Evolutionary conservation across 2,113 vertebrate species (phyloP).

Genomic region (Arizona elegans): DNA sequence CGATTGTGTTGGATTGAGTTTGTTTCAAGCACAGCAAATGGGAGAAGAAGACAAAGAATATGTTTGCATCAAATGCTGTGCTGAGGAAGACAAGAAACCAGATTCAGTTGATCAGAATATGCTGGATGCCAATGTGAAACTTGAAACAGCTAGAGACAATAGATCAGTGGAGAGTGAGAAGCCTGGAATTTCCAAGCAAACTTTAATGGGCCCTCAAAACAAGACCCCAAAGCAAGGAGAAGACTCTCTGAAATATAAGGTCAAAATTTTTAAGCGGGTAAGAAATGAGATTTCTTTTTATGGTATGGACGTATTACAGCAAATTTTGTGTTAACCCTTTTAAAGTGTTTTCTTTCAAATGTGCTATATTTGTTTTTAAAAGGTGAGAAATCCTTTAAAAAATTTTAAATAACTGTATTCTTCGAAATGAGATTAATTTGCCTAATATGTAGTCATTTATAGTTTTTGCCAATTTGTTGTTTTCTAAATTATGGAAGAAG

Average conservation of each 20-base stretch:
- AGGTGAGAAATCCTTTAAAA: neutral
- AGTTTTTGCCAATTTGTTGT: neutral
- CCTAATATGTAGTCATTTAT: neutral
- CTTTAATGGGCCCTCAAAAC: slow-evolving; percentile 45
- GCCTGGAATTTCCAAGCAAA: slow-evolving; percentile 67
- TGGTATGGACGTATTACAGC: neutral
- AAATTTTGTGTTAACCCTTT: neutral
- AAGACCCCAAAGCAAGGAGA: slow-evolving; percentile 63
- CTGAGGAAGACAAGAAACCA: slow-evolving; percentile 84
- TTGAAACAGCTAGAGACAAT: slow-evolving; percentile 71
- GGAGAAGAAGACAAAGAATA: slow-evolving; percentile 96
- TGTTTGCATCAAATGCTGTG: slow-evolving; percentile 92
- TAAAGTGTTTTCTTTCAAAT: neutral
- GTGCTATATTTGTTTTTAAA: neutral
- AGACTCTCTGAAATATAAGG: slow-evolving; percentile 72
- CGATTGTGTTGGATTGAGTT: slow-evolving; percentile 92
- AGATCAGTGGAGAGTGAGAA: slow-evolving; percentile 76
- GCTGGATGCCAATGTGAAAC: slow-evolving; percentile 67
- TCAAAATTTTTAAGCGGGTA: slow-evolving; percentile 86
- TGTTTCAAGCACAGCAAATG: slow-evolving; percentile 92
- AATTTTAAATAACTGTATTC: neutral
- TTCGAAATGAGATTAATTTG: neutral
- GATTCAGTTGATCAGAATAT: slow-evolving; percentile 65
- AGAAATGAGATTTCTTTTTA: slow-evolving; percentile 29
- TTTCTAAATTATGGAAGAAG: neutral